Base-by-base conservation (phyloP, 2,797 vertebrate genomes). In the Thalassophryne amazonica region DNA sequence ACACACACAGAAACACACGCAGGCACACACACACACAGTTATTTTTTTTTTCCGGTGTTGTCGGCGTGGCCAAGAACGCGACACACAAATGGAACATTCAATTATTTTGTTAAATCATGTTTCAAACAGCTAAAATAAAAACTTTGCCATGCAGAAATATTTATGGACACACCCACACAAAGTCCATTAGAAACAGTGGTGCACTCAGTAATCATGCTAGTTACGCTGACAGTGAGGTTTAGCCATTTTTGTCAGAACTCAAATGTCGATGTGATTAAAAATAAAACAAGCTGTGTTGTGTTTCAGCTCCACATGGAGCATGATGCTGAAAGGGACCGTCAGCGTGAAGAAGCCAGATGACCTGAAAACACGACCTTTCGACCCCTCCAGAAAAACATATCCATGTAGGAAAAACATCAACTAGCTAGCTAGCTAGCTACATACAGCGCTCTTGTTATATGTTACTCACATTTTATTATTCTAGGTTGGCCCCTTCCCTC, bases 401-500 rank as follows among this genome's bases (percentile, higher is more conserved):
- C 41, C 78, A 93, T 60, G 94, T 95, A 66, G 1, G 38, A 19
- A 22, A 9, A 11, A 11, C 13, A 16, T 33, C n/a, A 7, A 46
- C 29, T 17, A 32, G 19, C 20, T 28, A 22, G 32, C 13, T 22
- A 6, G 41, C 28, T 41, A 13, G 21, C 21, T 24, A 10, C 28
- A 20, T 21, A 4, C 5, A n/a, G 5, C 15, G 0, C 1, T 1
- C 2, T 4, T 48, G 12, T 9, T 7, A 19, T 21, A 4, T 53
- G 12, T 4, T 4, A 27, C 19, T 29, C 5, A 17, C 4, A 4
- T 8, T 24, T 6, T 12, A 20, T 8, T n/a, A 18, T 11, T 14
- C 11, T 53, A 75, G 94, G 88, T 94, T 13, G 39, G 66, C 1
- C 86, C 91, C 0, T 94, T 93, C 1, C 93, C 93, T 9, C 86